Base-by-base conservation (phyloP, 1,140 invertebrate genomes). In the Dinothrombium tinctorium region DNA sequence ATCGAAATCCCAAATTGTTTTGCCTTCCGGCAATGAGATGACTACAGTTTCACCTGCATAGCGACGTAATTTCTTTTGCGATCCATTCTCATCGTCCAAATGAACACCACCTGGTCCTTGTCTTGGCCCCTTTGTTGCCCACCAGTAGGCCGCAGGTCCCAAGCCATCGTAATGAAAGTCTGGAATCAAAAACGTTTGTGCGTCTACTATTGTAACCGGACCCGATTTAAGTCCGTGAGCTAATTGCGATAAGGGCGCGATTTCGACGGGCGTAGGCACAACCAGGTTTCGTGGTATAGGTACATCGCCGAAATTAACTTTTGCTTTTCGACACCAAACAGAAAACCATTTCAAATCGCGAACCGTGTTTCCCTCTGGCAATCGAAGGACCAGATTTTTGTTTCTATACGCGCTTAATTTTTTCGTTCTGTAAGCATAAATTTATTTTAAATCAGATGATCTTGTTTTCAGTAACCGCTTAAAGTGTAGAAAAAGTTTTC, bases 91-190 rank as follows among this genome's bases (percentile, higher is more conserved):
- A 52, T 87, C 80, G 0, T 79, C 74, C 2, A 87, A 71, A 9
- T 74, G 63, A 65, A 1, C 71, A 69, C 3, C 80, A 77, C 49
- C 70, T 68, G 33, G 44, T 20, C 45, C 40, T 32, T 47, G 50
- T 8, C 42, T 6, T 6, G 43, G 7, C 9, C 80, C 80, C 12
- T 69, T 56, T 1, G 81, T 80, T 31, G 76, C 76, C 82, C 82
- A 86, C 59, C 84, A 86, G 59, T 84, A 83, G 0, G 76, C 78
- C 59, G 84, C 81, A 59, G 81, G 81, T 39, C 80, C 80, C 58
- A 77, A 74, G 37, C 80, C 81, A 50, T 87, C 81, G 51, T 84
- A 84, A 21, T 72, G 77, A 51, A 87, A 80, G 55, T 75, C 73
- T 11, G 79, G 78, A 38, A 87, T 68, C 40, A 87, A 64, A 33